Conservation (phyloP, 2,113 vertebrate genomes). For the Peucedramus taeniatus region DNA sequence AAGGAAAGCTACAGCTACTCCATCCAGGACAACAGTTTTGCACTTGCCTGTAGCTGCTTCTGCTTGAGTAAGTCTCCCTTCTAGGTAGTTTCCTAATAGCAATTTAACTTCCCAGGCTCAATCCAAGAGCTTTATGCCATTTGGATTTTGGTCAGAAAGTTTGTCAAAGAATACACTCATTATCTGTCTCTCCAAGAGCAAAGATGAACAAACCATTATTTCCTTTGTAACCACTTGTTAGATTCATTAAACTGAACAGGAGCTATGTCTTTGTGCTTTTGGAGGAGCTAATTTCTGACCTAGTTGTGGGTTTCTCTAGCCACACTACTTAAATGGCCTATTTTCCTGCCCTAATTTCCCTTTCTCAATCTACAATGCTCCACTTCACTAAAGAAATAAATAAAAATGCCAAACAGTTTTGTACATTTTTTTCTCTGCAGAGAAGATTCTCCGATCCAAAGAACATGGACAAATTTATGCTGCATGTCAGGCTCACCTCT, state of each 20-base stretch:
- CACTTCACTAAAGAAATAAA: neutral
- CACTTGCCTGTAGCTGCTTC: neutral
- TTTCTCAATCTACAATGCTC: neutral
- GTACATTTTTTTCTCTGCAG: neutral
- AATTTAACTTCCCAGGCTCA: neutral
- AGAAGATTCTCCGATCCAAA: neutral
- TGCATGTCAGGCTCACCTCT: neutral
- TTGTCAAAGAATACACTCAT: neutral
- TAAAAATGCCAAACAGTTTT: neutral
- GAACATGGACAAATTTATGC: neutral
- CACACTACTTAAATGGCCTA: neutral
- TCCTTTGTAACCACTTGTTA: neutral
- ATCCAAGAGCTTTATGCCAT: neutral
- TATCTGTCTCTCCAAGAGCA: neutral
- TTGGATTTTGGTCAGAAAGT: neutral
- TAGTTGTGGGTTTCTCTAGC: neutral
- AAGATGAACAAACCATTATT: neutral
- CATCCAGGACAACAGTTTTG: neutral
- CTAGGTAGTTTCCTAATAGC: neutral
- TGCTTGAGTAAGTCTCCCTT: neutral
- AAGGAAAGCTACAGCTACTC: neutral
- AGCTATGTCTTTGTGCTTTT: neutral
- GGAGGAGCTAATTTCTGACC: constrained; percentile 4
- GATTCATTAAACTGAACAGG: neutral
- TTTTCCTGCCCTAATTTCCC: constrained; percentile 4